Percentiles rank a stretch among this genome's conserved stretches.
These are phyloP conservation scores for Mizuhopecten yessoensis DNA, from an alignment of 1,140 invertebrate species.

Conservation along the genomic window DNA sequence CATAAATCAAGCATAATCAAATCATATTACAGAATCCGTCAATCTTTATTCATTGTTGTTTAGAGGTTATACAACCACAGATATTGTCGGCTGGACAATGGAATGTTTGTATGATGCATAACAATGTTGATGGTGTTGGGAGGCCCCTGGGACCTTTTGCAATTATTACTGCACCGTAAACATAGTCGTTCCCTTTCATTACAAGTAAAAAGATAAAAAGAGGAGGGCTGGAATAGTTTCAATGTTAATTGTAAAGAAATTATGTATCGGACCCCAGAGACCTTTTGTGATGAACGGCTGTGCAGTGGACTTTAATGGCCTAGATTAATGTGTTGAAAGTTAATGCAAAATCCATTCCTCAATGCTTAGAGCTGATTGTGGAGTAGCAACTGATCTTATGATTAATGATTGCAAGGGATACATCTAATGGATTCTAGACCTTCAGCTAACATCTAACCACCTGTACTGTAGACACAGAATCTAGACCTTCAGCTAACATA, in stretches of 20 bases:
- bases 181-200: not conserved
- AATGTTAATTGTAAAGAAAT: not conserved
- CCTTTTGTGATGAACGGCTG: constrained; percentile 1
- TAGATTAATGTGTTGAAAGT: constrained; percentile 9
- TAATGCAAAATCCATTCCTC: constrained; percentile 10
- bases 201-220: not conserved
- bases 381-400: not conserved
- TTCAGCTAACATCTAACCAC: not conserved
- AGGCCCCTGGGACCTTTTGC: not conserved
- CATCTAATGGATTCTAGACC: not conserved
- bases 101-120: not conserved
- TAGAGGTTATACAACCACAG: too few species aligned
- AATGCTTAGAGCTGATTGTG: not conserved
- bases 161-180: not conserved
- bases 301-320: not conserved
- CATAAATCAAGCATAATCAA: too few species aligned
- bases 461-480: too few species aligned
- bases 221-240: not conserved
- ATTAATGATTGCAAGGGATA: not conserved
- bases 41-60: too few species aligned
- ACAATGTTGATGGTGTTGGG: not conserved
- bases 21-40: too few species aligned
- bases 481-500: too few species aligned
- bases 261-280: not conserved
- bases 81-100: not conserved